Evolutionary conservation across 37 sponge, comb jelly and placozoan species (phyloP).

Genomic region (Ianthella basta): DNA sequence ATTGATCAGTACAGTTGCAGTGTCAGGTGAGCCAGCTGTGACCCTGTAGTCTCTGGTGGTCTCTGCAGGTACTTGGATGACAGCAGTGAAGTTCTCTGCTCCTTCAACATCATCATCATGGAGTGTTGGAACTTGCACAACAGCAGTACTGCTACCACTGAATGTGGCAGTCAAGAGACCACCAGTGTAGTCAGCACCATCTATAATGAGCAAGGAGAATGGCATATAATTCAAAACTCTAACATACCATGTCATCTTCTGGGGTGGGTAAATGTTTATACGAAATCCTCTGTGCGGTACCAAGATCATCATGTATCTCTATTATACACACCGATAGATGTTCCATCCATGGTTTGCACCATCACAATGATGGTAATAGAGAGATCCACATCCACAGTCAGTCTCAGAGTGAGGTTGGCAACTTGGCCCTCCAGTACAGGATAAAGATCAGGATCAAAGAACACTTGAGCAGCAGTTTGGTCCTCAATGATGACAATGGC

Average conservation of each 20-base stretch:
- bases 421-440: not conserved
- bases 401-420: not conserved
- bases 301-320: too few relatives aligned
- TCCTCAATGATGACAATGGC: slow-evolving; percentile 18
- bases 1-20: not conserved
- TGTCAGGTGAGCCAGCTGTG: not conserved
- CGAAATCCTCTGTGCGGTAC: too few relatives aligned
- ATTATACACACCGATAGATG: too few relatives aligned
- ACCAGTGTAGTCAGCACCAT: not conserved
- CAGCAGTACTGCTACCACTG: not conserved
- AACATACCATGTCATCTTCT: not conserved
- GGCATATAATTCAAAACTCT: not conserved
- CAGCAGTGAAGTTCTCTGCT: slow-evolving; percentile 5
- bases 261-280: too few relatives aligned
- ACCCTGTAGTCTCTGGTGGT: not conserved
- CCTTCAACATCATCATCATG: slow-evolving; percentile 19
- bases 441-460: slow-evolving; percentile 9
- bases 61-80: not conserved
- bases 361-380: not conserved
- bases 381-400: not conserved
- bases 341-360: too few relatives aligned
- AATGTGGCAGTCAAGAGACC: not conserved
- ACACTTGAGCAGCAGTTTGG: not conserved
- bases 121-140: not conserved
- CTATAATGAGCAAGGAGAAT: not conserved